A percentile compares a stretch with the other conserved stretches of the same genome.
These are phyloP conservation scores for Axis porcinus DNA, from an alignment of 2,113 vertebrate species.

Conservation along the genomic window DNA sequence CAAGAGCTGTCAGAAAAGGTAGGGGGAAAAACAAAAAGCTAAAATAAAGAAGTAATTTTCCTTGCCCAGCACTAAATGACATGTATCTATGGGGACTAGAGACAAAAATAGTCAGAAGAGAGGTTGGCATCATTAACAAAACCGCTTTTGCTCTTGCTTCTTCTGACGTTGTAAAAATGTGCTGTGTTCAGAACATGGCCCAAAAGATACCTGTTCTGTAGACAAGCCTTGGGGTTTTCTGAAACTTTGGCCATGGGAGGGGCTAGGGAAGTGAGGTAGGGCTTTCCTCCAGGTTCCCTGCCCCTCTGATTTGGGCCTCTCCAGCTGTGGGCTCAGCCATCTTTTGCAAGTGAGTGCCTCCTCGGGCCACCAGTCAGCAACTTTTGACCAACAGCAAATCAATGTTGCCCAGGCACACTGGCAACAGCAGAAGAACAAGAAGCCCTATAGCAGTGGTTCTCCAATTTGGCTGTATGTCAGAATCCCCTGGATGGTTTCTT, in stretches of 20 bases:
- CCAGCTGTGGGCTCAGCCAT: background rate
- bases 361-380: background rate
- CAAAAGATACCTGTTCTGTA: background rate
- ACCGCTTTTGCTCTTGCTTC: background rate
- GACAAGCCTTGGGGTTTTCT: background rate
- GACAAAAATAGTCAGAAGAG: slow-evolving; percentile 40
- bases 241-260: background rate
- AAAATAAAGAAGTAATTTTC: slow-evolving; percentile 52
- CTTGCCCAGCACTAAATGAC: slow-evolving; percentile 20
- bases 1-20: slow-evolving; percentile 54
- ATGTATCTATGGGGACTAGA: slow-evolving; percentile 36
- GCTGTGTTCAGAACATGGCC: background rate
- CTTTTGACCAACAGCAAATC: background rate
- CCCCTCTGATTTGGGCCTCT: background rate
- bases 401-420: background rate
- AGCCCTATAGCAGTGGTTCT: background rate
- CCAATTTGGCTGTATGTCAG: background rate
- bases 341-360: background rate
- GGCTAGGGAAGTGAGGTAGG: background rate
- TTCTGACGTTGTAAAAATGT: background rate
- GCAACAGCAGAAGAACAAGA: background rate
- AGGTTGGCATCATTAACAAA: slow-evolving; percentile 39
- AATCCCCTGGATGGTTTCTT: background rate
- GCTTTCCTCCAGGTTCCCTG: background rate
- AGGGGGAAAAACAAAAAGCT: slow-evolving; percentile 48